Percentiles rank a stretch among this genome's conserved stretches.
Evolutionary conservation across 2,888 invertebrate species (phyloP).

Genomic region (Pachliopta kotzebuea): DNA sequence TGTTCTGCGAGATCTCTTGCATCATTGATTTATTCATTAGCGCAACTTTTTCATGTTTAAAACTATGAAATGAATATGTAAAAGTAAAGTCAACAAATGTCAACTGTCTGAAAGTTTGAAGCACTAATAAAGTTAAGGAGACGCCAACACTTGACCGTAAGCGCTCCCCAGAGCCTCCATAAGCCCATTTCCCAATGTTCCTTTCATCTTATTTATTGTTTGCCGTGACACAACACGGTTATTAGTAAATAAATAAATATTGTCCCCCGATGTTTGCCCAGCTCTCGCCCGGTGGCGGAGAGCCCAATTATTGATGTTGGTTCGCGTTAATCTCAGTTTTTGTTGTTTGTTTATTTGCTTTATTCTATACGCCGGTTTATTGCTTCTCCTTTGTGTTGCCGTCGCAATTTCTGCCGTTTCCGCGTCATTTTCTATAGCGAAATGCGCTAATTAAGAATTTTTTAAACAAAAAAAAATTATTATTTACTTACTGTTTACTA

Average conservation of each 20-base stretch:
- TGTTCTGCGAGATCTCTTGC: too few species aligned
- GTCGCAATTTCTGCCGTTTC: conserved; percentile 6
- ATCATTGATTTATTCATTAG: too few species aligned
- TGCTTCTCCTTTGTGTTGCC: conserved; percentile 39
- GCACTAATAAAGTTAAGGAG: conserved; percentile 21
- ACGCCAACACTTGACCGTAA: conserved; percentile 35
- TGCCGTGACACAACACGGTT: conserved; percentile 58
- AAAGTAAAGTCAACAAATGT: too few species aligned
- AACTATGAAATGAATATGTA: background rate
- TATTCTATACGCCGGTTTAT: conserved; percentile 41
- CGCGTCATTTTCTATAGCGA: background rate
- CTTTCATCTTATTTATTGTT: conserved; percentile 75
- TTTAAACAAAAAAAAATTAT: background rate
- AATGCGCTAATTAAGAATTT: background rate
- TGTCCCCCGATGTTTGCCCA: conserved; percentile 64
- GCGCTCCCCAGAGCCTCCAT: conserved; percentile 67
- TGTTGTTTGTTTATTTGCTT: conserved; percentile 47
- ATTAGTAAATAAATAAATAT: conserved; percentile 79
- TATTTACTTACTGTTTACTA: too few species aligned
- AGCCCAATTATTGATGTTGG: conserved; percentile 64
- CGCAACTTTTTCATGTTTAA: too few species aligned
- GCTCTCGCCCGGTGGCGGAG: conserved; percentile 61
- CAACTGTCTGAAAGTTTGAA: conserved; percentile 12
- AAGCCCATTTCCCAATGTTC: conserved; percentile 74
- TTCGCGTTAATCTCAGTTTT: conserved; percentile 60